Evolutionary conservation across 1,140 invertebrate species (phyloP), one percentile per base, ranked within the genome.

Genomic region (Drosophila neocordata): DNA sequence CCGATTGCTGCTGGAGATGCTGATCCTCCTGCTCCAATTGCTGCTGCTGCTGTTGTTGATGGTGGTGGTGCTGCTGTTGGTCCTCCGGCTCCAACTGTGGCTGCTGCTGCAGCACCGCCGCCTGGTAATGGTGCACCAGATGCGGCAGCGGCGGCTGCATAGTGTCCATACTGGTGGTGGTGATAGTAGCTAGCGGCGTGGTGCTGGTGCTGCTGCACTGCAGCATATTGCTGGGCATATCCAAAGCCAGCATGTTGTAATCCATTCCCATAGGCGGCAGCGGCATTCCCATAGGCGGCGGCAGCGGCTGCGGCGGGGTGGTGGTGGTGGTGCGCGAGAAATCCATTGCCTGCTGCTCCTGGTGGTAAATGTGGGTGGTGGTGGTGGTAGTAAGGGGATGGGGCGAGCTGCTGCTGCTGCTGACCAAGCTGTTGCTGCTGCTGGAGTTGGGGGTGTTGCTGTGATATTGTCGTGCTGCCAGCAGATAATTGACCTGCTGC

Each of bases 241-340:
- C 87, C 87, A 91, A 91, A 92, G 79, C 90, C 77, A 88, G 90
- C 89, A 85, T 91, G 90, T 80, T 91, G 91, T 83, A 90, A 15
- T 87, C 82, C 82, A 87, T 87, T 87, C 20, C 83, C 83, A 87
- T 87, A 85, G 63, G 81, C 79, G 82, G 82, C 82, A 78, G 82
- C 82, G 75, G 82, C 82, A 90, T 84, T 77, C 59, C 90, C 79
- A 90, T 90, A 90, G 65, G 84, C 85, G 69, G 85, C 79, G 73
- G 84, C 77, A 53, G 85, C 77, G 72, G 74, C 85, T 69, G 84
- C 84, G 80, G 84, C 68, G 70, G 76, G 66, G 73, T 66, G 75
- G 84, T 80, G 79, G 41, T 44, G 41, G 41, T 48, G 53, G 53
- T 56, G 53, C 67, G 84, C 52, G 84, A 81, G 82, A 81, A 89